Evolutionary conservation across 2,888 invertebrate species (phyloP), one percentile per base, ranked within the genome.

Genomic region (Galerucella pusilla): DNA sequence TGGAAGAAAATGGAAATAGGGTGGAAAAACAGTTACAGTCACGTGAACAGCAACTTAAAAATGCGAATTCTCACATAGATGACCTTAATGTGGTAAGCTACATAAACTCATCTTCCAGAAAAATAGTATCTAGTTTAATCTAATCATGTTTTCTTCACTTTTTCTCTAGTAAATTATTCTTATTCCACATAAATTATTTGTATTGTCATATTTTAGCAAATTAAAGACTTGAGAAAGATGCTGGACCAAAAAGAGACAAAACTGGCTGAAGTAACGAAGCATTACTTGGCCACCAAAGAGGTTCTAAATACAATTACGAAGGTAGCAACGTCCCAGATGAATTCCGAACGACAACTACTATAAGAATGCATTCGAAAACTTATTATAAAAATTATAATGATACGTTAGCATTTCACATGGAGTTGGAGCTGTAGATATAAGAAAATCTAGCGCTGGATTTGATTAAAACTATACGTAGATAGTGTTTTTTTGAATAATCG

Each of bases 241-340:
- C 54, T 85, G 14, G 80, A 78, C 2, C 73, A 79, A 12, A 82
- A 81, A 67, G 81, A 81, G 46, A 79, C 77, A n/a, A 83, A 85
- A 77, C 76, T 86, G 16, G 74, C 79, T 6, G 84, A 85, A 57
- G 79, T 83, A 12, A 80, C 77, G n/a, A 79, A 80, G 61, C 84
- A 85, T 20, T 80, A 86, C 61, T 68, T 78, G 10, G 79, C 81
- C 35, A 84, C 83, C 45, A 83, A 83, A 68, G 77, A 83, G 49
- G 83, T 86, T 72, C 78, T 87, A 25, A 84, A 85, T n/a, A 85
- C 84, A 28, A 87, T 87, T 49, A 85, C 84, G 14, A 85, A 84
- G 80, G 81, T 86, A 69, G 84, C 85, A 10, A 35, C 61, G 14
- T 52, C 65, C 46, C 46, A 65, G 42, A 49, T 46, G 42, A 65